These are phyloP conservation scores for Aphrocallistes beatrix DNA, from an alignment of 37 sponge, comb jelly and placozoan species.

Conservation along the genomic window DNA sequence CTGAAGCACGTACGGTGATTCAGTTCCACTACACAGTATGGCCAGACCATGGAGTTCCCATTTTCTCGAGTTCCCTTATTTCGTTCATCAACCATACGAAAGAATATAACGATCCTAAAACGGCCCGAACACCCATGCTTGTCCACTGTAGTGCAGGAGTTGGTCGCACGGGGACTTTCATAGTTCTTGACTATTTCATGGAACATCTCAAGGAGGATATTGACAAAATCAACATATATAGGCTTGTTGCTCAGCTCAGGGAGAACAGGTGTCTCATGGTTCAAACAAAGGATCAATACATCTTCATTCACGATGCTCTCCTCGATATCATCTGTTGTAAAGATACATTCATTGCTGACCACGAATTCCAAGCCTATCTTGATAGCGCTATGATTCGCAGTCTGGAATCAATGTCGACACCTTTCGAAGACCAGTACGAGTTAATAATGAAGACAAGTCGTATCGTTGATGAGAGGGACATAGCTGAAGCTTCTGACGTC, in stretches of 20 bases:
- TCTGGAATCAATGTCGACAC: not conserved
- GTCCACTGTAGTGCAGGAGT: slow-evolving; percentile 2
- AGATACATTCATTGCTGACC: not conserved
- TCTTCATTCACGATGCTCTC: not conserved
- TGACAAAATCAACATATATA: not conserved
- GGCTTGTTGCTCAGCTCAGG: not conserved
- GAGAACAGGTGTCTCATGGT: slow-evolving; percentile 15
- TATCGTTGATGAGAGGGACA: not conserved
- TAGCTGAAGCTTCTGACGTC: not conserved
- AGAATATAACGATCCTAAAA: not conserved
- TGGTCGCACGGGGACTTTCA: not conserved
- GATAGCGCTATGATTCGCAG: not conserved
- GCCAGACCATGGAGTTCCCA: not conserved
- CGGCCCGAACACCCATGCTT: not conserved
- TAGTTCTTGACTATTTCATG: not conserved
- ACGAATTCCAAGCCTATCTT: not conserved
- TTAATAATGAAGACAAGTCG: slow-evolving; percentile 7
- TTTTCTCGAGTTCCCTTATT: not conserved
- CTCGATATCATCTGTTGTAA: not conserved
- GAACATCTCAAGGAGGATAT: not conserved
- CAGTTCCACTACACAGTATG: slow-evolving; percentile 5
- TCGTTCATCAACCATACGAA: slow-evolving; percentile 1
- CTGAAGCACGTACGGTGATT: not conserved
- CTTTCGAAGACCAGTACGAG: slow-evolving; percentile 7
- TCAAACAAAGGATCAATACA: slow-evolving; percentile 5